phyloP scores from a whole-genome alignment of 1,140 invertebrate species.

The Drosophila watanabei region DNA sequence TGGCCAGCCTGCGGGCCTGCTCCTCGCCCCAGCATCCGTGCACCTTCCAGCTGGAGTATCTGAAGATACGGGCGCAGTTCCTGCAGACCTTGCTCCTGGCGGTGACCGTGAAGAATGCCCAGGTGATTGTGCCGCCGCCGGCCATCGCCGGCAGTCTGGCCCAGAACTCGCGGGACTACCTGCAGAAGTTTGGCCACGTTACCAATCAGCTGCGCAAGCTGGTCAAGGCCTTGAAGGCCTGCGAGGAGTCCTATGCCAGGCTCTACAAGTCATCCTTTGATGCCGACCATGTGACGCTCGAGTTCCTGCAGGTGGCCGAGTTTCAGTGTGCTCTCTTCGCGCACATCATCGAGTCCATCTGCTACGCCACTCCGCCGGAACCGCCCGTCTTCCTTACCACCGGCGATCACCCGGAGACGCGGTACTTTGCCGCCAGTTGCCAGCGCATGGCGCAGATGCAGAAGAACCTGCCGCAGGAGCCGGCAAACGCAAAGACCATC shows the following conservation, averaged over 20 bases:
- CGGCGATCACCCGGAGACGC: slow-evolving; percentile 80
- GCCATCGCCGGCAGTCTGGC: slow-evolving; percentile 95
- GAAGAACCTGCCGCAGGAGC: slow-evolving; percentile 72
- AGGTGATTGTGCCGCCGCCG: slow-evolving; percentile 96
- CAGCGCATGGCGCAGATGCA: slow-evolving; percentile 76
- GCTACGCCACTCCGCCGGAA: slow-evolving; percentile 80
- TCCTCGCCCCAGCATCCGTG: slow-evolving; percentile 81
- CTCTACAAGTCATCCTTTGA: slow-evolving; percentile 97
- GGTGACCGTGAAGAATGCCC: slow-evolving; percentile 91
- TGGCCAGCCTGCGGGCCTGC: slow-evolving; percentile 90
- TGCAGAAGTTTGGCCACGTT: slow-evolving; percentile 93
- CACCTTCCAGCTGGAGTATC: slow-evolving; percentile 92
- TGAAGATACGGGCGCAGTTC: slow-evolving; percentile 91
- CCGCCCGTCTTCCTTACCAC: slow-evolving; percentile 73
- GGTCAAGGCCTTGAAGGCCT: slow-evolving; percentile 90
- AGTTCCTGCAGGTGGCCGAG: slow-evolving; percentile 90
- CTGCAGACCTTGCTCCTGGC: slow-evolving; percentile 92
- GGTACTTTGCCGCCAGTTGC: slow-evolving; percentile 71
- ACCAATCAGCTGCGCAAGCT: slow-evolving; percentile 89
- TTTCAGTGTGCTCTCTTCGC: slow-evolving; percentile 80
- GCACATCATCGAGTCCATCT: slow-evolving; percentile 82
- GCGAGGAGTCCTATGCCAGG: slow-evolving; percentile 92
- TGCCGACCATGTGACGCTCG: slow-evolving; percentile 94
- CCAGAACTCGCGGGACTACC: slow-evolving; percentile 91
- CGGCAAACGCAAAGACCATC: slow-evolving; percentile 76